phyloP scores from a whole-genome alignment of 2,888 invertebrate genomes.

The Acanthacorydalis orientalis region DNA sequence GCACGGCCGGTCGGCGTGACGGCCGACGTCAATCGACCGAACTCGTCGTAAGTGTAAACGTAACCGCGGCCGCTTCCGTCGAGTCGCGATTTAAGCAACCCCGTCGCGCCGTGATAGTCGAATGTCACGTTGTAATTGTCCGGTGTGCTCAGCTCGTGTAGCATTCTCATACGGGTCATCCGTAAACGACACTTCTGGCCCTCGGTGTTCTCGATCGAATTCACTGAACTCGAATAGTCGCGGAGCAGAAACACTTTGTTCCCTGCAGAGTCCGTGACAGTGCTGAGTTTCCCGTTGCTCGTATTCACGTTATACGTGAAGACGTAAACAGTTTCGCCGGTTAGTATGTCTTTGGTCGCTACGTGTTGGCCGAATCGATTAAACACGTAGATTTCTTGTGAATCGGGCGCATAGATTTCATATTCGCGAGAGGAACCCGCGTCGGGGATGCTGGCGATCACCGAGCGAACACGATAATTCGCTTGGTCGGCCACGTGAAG shows the following conservation, averaged over 20 bases:
- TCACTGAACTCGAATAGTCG: conserved; percentile 75
- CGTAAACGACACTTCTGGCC: conserved; percentile 78
- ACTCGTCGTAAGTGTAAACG: conserved; percentile 89
- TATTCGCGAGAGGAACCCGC: conserved; percentile 72
- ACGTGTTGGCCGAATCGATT: conserved; percentile 91
- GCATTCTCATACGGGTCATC: conserved; percentile 85
- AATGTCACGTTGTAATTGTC: conserved; percentile 89
- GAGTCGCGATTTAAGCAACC: conserved; percentile 71
- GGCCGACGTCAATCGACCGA: conserved; percentile 78
- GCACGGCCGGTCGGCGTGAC: conserved; percentile 93
- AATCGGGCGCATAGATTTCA: conserved; percentile 87
- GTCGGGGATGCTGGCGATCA: conserved; percentile 78
- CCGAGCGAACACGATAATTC: conserved; percentile 72
- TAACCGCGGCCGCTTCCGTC: conserved; percentile 83
- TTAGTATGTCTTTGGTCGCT: conserved; percentile 85
- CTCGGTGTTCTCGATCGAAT: conserved; percentile 86
- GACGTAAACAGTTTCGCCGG: conserved; percentile 80
- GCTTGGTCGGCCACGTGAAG: conserved; percentile 94
- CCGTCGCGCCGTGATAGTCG: conserved; percentile 82
- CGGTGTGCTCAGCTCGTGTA: conserved; percentile 79
- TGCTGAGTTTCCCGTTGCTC: conserved; percentile 84
- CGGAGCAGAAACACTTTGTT: conserved; percentile 71
- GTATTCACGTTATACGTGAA: conserved; percentile 96
- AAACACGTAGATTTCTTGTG: conserved; percentile 87
- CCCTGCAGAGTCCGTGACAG: conserved; percentile 85